phyloP scores from a whole-genome alignment of 2,888 invertebrate genomes.

The Eupithecia abbreviata region DNA sequence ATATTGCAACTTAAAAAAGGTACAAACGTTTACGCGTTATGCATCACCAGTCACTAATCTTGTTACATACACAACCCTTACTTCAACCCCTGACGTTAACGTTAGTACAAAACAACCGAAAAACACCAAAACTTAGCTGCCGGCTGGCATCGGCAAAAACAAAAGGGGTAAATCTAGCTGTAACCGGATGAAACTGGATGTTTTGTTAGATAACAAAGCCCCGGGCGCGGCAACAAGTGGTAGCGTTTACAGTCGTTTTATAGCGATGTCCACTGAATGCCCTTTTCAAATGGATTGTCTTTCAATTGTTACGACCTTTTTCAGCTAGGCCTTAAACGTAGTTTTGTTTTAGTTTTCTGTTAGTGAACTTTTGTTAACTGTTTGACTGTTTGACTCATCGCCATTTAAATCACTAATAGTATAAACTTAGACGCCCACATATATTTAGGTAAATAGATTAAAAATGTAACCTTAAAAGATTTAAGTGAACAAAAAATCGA shows the following conservation, averaged over 20 bases:
- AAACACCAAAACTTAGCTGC: conserved; percentile 5
- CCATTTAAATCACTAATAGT: not conserved
- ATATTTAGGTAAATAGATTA: too few species aligned
- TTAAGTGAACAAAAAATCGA: too few species aligned
- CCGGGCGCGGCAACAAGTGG: conserved; percentile 68
- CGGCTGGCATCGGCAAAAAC: conserved; percentile 11
- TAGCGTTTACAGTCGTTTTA: conserved; percentile 67
- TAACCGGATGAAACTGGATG: conserved; percentile 55
- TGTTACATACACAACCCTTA: not conserved
- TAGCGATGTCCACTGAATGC: conserved; percentile 47
- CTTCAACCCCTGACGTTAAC: not conserved
- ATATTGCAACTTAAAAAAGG: not conserved
- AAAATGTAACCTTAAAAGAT: too few species aligned
- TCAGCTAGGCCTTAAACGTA: not conserved
- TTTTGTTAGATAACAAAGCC: conserved; percentile 58
- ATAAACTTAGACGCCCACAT: too few species aligned
- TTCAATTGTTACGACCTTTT: not conserved
- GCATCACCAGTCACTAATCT: not conserved
- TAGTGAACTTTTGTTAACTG: not conserved
- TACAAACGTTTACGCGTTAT: not conserved
- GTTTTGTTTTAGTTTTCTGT: not conserved
- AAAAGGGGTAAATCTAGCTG: conserved; percentile 46
- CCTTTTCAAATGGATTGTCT: conserved; percentile 39
- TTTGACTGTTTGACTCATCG: not conserved
- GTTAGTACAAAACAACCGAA: not conserved